Conservation (phyloP, 2,888 invertebrate genomes). For the Tholera decimalis region DNA sequence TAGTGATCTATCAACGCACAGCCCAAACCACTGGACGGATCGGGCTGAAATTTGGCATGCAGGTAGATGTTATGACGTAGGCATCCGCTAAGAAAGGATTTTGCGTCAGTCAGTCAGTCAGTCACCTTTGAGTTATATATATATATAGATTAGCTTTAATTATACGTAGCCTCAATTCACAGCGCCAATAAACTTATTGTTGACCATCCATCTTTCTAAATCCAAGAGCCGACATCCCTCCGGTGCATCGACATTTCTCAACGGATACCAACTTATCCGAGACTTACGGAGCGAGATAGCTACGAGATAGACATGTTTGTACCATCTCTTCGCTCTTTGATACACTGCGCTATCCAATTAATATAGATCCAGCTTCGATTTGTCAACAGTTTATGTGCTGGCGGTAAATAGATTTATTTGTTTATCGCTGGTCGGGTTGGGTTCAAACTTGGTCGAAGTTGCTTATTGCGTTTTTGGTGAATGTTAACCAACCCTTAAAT, state of each 20-base stretch:
- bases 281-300: constrained; percentile 40
- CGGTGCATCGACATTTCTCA: constrained; percentile 49
- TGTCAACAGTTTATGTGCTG: constrained; percentile 7
- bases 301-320: constrained; percentile 35
- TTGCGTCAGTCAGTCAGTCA: too few species aligned
- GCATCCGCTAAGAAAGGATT: too few species aligned
- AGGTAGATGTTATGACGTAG: too few species aligned
- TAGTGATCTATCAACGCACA: too few species aligned
- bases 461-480: too few species aligned
- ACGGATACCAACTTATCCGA: constrained; percentile 45
- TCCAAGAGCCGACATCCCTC: constrained; percentile 23
- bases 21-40: too few species aligned
- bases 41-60: too few species aligned
- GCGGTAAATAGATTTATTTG: constrained; percentile 8
- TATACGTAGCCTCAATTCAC: too few species aligned
- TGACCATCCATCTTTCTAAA: constrained; percentile 25
- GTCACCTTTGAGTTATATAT: too few species aligned
- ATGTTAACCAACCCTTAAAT: too few species aligned
- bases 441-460: not conserved
- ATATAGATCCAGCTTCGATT: constrained; percentile 39
- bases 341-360: constrained; percentile 41
- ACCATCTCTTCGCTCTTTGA: constrained; percentile 45
- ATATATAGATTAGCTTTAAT: too few species aligned
- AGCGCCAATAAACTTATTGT: not conserved
- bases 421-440: not conserved